A percentile compares a stretch with the other conserved stretches of the same genome.
These are phyloP conservation scores for Dryadula phaetusa DNA, from an alignment of 2,888 invertebrate genomes.

Conservation along the genomic window DNA sequence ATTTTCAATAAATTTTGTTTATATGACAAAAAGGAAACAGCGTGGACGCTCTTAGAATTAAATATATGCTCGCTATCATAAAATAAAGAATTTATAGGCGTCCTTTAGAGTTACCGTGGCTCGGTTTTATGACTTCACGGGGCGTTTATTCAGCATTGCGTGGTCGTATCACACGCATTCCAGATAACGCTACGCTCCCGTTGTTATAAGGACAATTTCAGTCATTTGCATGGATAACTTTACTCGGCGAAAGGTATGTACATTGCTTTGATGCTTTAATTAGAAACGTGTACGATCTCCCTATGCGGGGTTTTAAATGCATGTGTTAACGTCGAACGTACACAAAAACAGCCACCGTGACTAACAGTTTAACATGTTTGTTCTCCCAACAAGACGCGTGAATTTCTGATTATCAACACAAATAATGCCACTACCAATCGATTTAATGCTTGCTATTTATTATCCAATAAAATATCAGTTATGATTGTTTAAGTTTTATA, in stretches of 20 bases:
- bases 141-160: conserved; percentile 77
- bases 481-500: conserved; percentile 29
- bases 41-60: conserved; percentile 77
- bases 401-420: conserved; percentile 78
- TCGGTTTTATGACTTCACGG: conserved; percentile 81
- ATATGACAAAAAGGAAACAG: conserved; percentile 78
- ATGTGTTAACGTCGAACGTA: conserved; percentile 55
- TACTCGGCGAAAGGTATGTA: conserved; percentile 15
- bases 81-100: conserved; percentile 83
- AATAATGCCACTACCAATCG: conserved; percentile 54
- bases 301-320: conserved; percentile 47
- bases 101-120: conserved; percentile 81
- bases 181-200: conserved; percentile 63
- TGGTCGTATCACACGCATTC: conserved; percentile 72
- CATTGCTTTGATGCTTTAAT: conserved; percentile 39
- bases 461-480: conserved; percentile 41
- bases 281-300: conserved; percentile 40
- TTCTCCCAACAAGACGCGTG: conserved; percentile 75
- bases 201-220: conserved; percentile 64
- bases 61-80: conserved; percentile 80
- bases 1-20: conserved; percentile 75
- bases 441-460: conserved; percentile 45
- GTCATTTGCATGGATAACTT: conserved; percentile 53
- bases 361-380: conserved; percentile 74
- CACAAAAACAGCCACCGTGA: conserved; percentile 71